Evolutionary conservation across 1,140 invertebrate species (phyloP), one percentile per base, ranked within the genome.

Genomic region (Nymphalis io): DNA sequence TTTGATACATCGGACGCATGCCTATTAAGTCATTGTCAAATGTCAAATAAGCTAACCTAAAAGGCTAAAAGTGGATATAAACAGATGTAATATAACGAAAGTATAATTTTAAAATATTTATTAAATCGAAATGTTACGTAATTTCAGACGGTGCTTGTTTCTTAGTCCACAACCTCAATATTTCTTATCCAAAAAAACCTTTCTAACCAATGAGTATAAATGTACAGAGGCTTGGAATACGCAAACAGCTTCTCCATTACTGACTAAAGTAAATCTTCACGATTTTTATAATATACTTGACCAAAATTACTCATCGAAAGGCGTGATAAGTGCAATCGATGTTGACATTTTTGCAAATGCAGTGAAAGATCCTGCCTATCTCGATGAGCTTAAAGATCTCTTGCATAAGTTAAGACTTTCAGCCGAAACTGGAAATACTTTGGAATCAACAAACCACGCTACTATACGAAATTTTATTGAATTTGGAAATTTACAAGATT

Each of bases 371-470:
- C 67, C 87, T 1, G 80, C 90, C 23, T 85, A 91, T 40, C 70
- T 94, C 3, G 94, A 96, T 15, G 96, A 97, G 90, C 75, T 97
- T 1, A 91, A 95, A 61, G 94, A 95, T 80, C 77, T 96, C 15
- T 70, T 96, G 4, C 92, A 95, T 74, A 95, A 95, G 84, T 91
- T 98, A 16, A 88, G 97, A 72, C 84, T 94, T 60, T 95, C 94
- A 13, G 90, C 94, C 42, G 94, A 95, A 79, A 94, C 96, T 1
- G 84, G 92, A 0, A 94, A 95, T 72, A 94, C 94, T 0, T 86
- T 97, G 15, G 94, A 95, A 10, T 98, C 97, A 0, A 98, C 97
- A 6, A 93, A 94, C 80, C 96, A 98, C 92, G 96, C 97, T 21
- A 93, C 96, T 39, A 92, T 97, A 44, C 90, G 96, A 73, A 93